A percentile compares a stretch with the other conserved stretches of the same genome.
Evolutionary conservation across 1,140 invertebrate species (phyloP).

Genomic region (Antheraea mylitta): DNA sequence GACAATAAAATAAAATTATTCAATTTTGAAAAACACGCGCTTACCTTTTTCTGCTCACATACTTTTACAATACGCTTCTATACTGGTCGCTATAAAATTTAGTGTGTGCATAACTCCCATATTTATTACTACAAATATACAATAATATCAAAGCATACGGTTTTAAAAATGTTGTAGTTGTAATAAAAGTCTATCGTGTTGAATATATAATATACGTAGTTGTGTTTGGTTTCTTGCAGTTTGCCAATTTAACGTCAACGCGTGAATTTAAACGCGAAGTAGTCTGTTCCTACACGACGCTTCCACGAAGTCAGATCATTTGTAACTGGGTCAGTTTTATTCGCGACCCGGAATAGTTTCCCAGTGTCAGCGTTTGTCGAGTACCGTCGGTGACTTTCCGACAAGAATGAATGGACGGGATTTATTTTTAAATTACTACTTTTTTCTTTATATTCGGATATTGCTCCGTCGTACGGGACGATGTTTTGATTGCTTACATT

Average conservation of each 20-base stretch:
- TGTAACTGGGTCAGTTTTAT: conserved; percentile 42
- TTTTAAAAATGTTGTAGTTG: too few relatives aligned
- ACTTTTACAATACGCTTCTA: too few relatives aligned
- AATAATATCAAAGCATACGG: too few relatives aligned
- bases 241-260: conserved; percentile 12
- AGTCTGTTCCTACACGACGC: conserved; percentile 12
- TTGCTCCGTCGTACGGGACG: background rate
- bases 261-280: background rate
- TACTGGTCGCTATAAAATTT: too few relatives aligned
- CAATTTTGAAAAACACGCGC: too few relatives aligned
- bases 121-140: too few relatives aligned
- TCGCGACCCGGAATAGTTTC: conserved; percentile 35
- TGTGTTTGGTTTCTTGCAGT: background rate
- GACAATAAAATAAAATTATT: too few relatives aligned
- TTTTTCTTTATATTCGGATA: conserved; percentile 11
- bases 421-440: conserved; percentile 26
- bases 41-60: too few relatives aligned
- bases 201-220: too few relatives aligned
- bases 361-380: conserved; percentile 32
- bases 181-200: too few relatives aligned
- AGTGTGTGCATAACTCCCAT: too few relatives aligned
- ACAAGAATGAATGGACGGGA: conserved; percentile 30
- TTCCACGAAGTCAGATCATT: conserved; percentile 29
- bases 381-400: conserved; percentile 17
- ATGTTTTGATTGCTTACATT: background rate